These are phyloP conservation scores for Latheticus oryzae DNA, from an alignment of 2,888 invertebrate genomes.

Conservation along the genomic window DNA sequence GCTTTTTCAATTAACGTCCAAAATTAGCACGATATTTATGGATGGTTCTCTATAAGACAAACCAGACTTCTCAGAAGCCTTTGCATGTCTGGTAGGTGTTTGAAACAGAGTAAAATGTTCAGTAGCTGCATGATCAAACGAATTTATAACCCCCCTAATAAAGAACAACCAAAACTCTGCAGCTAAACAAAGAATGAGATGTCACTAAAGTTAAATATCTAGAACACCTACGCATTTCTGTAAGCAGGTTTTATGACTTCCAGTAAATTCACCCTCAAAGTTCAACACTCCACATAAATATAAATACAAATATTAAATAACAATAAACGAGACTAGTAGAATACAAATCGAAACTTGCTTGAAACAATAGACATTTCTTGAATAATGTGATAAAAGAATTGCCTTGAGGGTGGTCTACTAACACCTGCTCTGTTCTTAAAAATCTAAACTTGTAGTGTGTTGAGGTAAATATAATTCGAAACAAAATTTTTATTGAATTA, in stretches of 20 bases:
- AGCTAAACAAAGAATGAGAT: conserved; percentile 32
- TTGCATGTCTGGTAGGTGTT: background rate
- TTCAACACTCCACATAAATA: conserved; percentile 6
- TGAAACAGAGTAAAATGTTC: too few relatives aligned
- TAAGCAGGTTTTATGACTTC: conserved; percentile 16
- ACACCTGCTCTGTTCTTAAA: conserved; percentile 23
- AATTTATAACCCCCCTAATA: conserved; percentile 14
- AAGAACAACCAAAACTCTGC: conserved; percentile 6
- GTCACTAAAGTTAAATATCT: conserved; percentile 19
- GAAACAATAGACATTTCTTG: conserved; percentile 20
- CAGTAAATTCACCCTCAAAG: conserved; percentile 12
- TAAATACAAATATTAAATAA: conserved; percentile 18
- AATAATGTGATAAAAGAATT: conserved; percentile 5
- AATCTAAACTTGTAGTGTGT: too few relatives aligned
- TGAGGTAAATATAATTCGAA: too few relatives aligned
- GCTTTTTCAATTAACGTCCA: too few relatives aligned
- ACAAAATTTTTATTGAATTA: too few relatives aligned
- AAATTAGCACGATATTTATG: conserved; percentile 4
- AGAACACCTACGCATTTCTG: conserved; percentile 23
- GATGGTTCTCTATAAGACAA: background rate
- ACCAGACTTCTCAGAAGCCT: conserved; percentile 4
- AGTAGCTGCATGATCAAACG: conserved; percentile 10
- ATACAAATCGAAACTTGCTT: background rate
- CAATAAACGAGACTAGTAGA: conserved; percentile 9
- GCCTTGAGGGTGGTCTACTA: conserved; percentile 14